Base-by-base conservation (phyloP, 1,140 invertebrate genomes). In the Andricus grossulariae region DNA sequence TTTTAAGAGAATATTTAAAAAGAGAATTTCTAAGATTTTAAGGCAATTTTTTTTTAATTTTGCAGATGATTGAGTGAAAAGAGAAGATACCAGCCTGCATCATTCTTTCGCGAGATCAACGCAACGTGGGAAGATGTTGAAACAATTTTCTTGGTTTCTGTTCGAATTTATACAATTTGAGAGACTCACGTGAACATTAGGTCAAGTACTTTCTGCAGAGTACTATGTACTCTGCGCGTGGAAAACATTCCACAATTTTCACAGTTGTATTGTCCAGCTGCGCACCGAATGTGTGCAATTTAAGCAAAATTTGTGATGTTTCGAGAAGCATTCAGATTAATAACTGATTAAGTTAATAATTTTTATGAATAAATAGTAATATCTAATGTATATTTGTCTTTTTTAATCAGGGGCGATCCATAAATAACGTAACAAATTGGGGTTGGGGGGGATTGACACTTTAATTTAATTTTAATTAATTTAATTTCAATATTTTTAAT, bases 221-320 rank as follows among this genome's bases (percentile, higher is more conserved):
- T 87, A 81, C 87, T 75, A 80, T 87, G 87, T 86, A 88, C 86
- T 88, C 82, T 78, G 57, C 55, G n/a, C 32, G 15, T 54, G 70
- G 57, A 21, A 71, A 39, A 16, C 32, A 76, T 51, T 45, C 5
- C 32, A 60, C 54, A 49, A 74, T 66, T 66, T 25, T 12, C 18
- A 66, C 25, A 39, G 25, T 66, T 39, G 57, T 66, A 66, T 66
- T n/a, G 32, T 66, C 60, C 25, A 39, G 16, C 15, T 39, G 39
- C 16, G 12, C 25, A 66, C 15, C 19, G 18, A 19, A n/a, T 39
- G 39, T 16, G 60, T 66, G 60, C 60, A 66, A 39, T 66, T 13
- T 66, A 66, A 16, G 4, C 13, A 39, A 66, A 66, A 66, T 54
- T 54, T 54, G 32, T 66, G 32, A 66, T 66, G 32, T 12, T 45